Conservation (phyloP, 1,140 invertebrate genomes). For the Cydia amplana region DNA sequence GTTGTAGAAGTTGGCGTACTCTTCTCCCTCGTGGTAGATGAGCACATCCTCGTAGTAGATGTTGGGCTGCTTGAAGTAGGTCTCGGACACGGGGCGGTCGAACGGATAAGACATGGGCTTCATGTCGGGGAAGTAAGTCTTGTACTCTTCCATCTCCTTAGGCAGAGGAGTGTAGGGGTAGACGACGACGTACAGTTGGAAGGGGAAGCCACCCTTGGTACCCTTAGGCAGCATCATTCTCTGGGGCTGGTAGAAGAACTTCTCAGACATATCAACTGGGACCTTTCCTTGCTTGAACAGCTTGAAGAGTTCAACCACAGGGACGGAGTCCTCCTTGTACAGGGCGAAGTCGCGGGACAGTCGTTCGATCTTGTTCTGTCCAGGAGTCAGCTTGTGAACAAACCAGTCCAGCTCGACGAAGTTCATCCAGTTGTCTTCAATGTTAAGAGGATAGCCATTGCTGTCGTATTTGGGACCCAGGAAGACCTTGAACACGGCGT, state of each 20-base stretch:
- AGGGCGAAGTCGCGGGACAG: slow-evolving; percentile 83
- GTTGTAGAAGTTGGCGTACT: slow-evolving; percentile 56
- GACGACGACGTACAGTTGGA: slow-evolving; percentile 84
- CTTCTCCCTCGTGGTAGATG: slow-evolving; percentile 82
- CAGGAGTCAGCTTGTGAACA: slow-evolving; percentile 81
- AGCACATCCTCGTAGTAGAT: slow-evolving; percentile 83
- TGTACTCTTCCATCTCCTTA: slow-evolving; percentile 48
- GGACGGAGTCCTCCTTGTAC: slow-evolving; percentile 82
- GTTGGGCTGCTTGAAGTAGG: slow-evolving; percentile 82
- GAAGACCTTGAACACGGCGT: slow-evolving; percentile 83
- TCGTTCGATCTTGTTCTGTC: slow-evolving; percentile 84
- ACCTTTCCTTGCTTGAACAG: slow-evolving; percentile 79
- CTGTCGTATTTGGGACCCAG: slow-evolving; percentile 79
- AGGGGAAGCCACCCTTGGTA: slow-evolving; percentile 82
- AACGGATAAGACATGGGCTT: slow-evolving; percentile 84
- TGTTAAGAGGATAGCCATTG: slow-evolving; percentile 78
- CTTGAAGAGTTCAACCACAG: slow-evolving; percentile 81
- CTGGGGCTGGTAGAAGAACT: slow-evolving; percentile 81
- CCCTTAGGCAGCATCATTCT: slow-evolving; percentile 85
- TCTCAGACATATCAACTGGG: slow-evolving; percentile 74
- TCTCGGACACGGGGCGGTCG: slow-evolving; percentile 81
- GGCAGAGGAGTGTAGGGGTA: slow-evolving; percentile 70
- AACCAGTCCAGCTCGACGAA: slow-evolving; percentile 87
- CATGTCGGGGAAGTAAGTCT: slow-evolving; percentile 65
- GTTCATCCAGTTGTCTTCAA: slow-evolving; percentile 81